phyloP scores from a whole-genome alignment of 1,140 invertebrate genomes.

The Drosophila malerkotliana region DNA sequence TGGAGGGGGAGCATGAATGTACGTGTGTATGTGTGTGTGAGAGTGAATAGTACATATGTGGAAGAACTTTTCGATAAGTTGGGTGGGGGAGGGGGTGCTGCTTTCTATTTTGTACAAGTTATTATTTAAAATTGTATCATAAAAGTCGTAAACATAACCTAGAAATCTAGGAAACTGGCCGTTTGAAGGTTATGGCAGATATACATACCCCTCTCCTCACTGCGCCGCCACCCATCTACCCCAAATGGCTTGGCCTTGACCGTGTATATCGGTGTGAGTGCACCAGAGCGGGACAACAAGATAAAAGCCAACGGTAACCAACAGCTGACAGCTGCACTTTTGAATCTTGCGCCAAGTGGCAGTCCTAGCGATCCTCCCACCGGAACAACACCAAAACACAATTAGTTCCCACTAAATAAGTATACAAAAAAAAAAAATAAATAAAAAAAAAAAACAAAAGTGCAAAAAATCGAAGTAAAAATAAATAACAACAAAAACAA shows the following conservation, averaged over 20 bases:
- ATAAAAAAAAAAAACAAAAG: background rate
- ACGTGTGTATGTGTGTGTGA: slow-evolving; percentile 15
- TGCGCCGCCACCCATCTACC: slow-evolving; percentile 9
- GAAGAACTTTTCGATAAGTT: slow-evolving; percentile 6
- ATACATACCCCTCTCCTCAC: slow-evolving; percentile 14
- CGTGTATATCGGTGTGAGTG: slow-evolving; percentile 52
- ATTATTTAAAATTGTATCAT: slow-evolving; percentile 22
- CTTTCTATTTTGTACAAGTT: slow-evolving; percentile 1
- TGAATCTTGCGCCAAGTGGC: slow-evolving; percentile 58
- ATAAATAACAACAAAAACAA: slow-evolving; percentile 38
- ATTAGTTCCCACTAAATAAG: slow-evolving; percentile 15
- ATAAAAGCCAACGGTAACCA: slow-evolving; percentile 58
- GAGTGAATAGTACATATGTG: slow-evolving; percentile 7
- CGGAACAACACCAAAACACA: slow-evolving; percentile 33
- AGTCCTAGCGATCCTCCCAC: slow-evolving; percentile 46
- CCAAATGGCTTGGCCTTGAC: slow-evolving; percentile 68
- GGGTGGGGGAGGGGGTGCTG: slow-evolving; percentile 12
- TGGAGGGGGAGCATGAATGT: slow-evolving; percentile 10
- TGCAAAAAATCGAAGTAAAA: slow-evolving; percentile 2
- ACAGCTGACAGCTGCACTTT: slow-evolving; percentile 76
- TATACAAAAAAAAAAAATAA: background rate
- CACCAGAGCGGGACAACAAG: slow-evolving; percentile 32
- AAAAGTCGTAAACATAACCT: slow-evolving; percentile 62
- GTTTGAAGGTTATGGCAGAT: slow-evolving; percentile 69
- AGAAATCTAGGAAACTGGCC: slow-evolving; percentile 51